phyloP scores from a whole-genome alignment of 2,113 vertebrate genomes.

The Stomatorhinus ivindoensis region DNA sequence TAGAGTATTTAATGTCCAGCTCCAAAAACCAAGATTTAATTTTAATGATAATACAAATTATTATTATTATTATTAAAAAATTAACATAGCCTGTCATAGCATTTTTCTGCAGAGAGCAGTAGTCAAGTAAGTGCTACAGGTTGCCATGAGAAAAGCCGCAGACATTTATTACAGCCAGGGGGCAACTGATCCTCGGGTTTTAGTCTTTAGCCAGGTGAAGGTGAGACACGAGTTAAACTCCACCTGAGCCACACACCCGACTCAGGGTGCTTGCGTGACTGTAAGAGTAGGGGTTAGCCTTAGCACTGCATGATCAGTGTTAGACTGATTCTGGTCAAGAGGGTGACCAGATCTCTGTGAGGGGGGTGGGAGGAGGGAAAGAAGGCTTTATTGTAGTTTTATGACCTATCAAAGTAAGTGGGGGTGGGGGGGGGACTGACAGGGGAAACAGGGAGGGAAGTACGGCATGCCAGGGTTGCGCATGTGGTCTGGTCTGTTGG shows the following conservation, averaged over 20 bases:
- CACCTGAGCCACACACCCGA: background rate
- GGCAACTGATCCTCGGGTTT: background rate
- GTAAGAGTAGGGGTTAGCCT: background rate
- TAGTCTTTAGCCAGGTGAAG: background rate
- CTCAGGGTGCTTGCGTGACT: background rate
- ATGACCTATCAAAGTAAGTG: background rate
- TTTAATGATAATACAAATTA: background rate
- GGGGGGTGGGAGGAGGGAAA: background rate
- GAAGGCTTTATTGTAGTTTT: background rate
- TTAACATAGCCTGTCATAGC: background rate
- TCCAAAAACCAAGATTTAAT: background rate
- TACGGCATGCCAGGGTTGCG: background rate
- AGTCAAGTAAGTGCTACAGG: background rate
- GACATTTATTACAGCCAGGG: background rate
- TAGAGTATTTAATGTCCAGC: conserved; percentile 1
- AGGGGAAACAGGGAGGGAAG: background rate
- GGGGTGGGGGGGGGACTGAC: background rate
- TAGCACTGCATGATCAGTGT: background rate
- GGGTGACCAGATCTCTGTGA: background rate
- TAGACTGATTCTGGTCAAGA: background rate
- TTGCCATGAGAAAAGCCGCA: too few relatives aligned
- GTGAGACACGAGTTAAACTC: background rate
- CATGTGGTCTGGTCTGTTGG: background rate
- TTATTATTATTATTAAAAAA: background rate
- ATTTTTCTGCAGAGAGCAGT: background rate